Evolutionary conservation across 2,888 invertebrate genomes (phyloP).

Genomic region (Pyrocoelia pectoralis): DNA sequence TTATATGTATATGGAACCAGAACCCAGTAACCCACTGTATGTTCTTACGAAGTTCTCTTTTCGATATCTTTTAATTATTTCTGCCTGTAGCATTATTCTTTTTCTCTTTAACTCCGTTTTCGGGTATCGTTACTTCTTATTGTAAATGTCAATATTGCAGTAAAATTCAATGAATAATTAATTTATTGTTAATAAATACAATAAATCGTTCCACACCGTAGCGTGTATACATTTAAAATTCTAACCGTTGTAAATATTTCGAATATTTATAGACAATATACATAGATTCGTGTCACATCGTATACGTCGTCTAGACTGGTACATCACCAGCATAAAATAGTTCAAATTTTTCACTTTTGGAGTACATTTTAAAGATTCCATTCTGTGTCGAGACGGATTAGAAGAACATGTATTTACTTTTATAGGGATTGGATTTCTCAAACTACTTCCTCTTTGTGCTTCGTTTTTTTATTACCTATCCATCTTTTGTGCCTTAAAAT

Average conservation of each 20-base stretch:
- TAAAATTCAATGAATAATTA: no score
- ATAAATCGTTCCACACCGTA: no score
- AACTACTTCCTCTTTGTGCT: constrained; percentile 13
- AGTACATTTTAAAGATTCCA: constrained; percentile 20
- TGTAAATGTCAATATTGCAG: no score
- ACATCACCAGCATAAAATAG: constrained; percentile 11
- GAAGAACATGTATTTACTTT: constrained; percentile 28
- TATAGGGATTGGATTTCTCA: constrained; percentile 27
- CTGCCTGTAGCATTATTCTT: no score
- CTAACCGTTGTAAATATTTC: background rate
- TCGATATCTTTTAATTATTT: no score
- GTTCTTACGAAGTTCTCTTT: no score
- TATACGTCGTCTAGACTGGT: constrained; percentile 13
- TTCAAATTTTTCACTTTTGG: constrained; percentile 11
- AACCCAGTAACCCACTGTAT: no score
- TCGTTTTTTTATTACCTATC: background rate
- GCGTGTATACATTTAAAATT: background rate
- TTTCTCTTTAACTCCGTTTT: no score
- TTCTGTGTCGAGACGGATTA: constrained; percentile 26
- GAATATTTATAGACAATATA: constrained; percentile 6
- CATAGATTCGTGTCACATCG: background rate
- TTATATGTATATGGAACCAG: no score
- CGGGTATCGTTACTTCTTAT: no score
- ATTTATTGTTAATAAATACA: no score
- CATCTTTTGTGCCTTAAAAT: background rate